Evolutionary conservation across 1,140 invertebrate genomes (phyloP).

Genomic region (Drosophila parabipectinata): DNA sequence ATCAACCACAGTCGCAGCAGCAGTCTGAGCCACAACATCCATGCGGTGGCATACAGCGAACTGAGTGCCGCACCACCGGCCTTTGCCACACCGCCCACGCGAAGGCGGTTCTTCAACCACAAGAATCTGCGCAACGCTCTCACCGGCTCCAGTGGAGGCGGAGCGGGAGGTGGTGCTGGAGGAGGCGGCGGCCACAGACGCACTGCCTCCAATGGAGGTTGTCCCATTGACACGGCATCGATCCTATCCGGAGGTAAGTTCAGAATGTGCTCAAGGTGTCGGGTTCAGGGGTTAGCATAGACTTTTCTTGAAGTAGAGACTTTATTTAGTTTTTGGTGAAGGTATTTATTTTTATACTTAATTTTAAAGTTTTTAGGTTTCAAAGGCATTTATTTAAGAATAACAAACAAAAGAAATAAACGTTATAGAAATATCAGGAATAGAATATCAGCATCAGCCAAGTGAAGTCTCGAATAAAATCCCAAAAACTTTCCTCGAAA

Average conservation of each 20-base stretch:
- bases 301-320: background rate
- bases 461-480: too few relatives aligned
- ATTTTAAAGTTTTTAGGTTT: background rate
- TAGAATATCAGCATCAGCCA: too few relatives aligned
- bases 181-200: conserved; percentile 59
- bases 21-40: conserved; percentile 52
- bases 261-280: conserved; percentile 11
- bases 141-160: conserved; percentile 61
- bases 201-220: conserved; percentile 79
- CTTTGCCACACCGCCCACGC: conserved; percentile 91
- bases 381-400: too few relatives aligned
- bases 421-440: too few relatives aligned
- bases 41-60: conserved; percentile 64
- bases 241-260: conserved; percentile 75
- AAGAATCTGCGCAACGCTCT: conserved; percentile 91
- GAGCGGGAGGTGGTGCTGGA: conserved; percentile 1
- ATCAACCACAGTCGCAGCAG: conserved; percentile 82
- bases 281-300: conserved; percentile 11
- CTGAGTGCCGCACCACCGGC: conserved; percentile 72
- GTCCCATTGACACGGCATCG: conserved; percentile 77
- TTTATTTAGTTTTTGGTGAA: background rate
- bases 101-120: conserved; percentile 91
- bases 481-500: background rate
- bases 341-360: background rate
- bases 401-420: too few relatives aligned